Evolutionary conservation across 2,888 invertebrate genomes (phyloP).

Genomic region (Ethmia dodecea): DNA sequence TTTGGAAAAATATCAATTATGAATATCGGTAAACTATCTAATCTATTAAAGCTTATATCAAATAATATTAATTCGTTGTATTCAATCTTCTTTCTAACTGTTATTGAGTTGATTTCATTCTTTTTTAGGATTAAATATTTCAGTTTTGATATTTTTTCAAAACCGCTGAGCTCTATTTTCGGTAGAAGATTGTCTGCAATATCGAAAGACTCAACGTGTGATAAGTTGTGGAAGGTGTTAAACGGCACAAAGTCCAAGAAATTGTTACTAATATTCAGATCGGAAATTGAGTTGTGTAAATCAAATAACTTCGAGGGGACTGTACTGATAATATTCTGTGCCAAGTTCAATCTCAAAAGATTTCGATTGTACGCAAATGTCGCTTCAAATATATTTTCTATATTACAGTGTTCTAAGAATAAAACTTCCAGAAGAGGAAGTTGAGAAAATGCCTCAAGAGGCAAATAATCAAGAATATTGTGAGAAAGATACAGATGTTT

Average conservation of each 20-base stretch:
- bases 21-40: slow-evolving; percentile 47
- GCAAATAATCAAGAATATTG: slow-evolving; percentile 87
- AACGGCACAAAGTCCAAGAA: slow-evolving; percentile 87
- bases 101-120: slow-evolving; percentile 60
- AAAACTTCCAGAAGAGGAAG: slow-evolving; percentile 87
- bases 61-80: slow-evolving; percentile 50
- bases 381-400: slow-evolving; percentile 82
- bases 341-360: slow-evolving; percentile 83
- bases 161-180: slow-evolving; percentile 81
- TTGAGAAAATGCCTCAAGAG: slow-evolving; percentile 83
- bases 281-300: slow-evolving; percentile 83
- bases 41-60: slow-evolving; percentile 60
- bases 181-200: slow-evolving; percentile 82
- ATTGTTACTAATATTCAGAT: slow-evolving; percentile 86
- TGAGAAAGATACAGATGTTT: slow-evolving; percentile 84
- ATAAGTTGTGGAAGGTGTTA: slow-evolving; percentile 84
- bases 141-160: slow-evolving; percentile 53
- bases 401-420: slow-evolving; percentile 82
- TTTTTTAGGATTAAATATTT: slow-evolving; percentile 59
- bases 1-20: slow-evolving; percentile 64
- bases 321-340: slow-evolving; percentile 82
- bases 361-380: slow-evolving; percentile 87
- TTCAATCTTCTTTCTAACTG: slow-evolving; percentile 51
- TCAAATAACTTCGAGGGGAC: slow-evolving; percentile 83
- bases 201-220: slow-evolving; percentile 84